Conservation (phyloP, 2,113 vertebrate genomes). For the Pachycephala philippinensis region DNA sequence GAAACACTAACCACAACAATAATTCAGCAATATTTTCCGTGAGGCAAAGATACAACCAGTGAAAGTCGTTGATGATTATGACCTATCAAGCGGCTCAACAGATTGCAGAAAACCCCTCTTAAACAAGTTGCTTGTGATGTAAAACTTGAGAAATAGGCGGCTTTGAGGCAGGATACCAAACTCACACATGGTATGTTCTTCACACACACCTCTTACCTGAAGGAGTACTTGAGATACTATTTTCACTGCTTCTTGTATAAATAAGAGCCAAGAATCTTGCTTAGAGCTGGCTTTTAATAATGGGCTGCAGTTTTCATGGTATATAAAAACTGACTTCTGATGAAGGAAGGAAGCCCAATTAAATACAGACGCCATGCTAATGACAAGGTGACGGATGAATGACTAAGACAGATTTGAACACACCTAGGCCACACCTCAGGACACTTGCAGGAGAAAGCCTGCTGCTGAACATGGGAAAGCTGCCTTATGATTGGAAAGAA, state of each 20-base stretch:
- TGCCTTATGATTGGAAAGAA: not conserved
- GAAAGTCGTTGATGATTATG: not conserved
- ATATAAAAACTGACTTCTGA: constrained; percentile 49
- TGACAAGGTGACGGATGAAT: constrained; percentile 42
- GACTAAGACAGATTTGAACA: constrained; percentile 52
- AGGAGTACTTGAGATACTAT: not conserved
- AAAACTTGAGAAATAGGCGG: not conserved
- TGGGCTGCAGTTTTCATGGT: constrained; percentile 12
- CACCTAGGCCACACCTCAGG: constrained; percentile 52
- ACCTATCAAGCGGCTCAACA: not conserved
- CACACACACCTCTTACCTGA: not conserved
- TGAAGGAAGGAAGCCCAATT: constrained; percentile 60
- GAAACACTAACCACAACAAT: not conserved
- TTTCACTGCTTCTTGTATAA: constrained; percentile 27
- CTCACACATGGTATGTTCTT: not conserved
- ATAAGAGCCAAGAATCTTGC: not conserved
- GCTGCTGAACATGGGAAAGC: not conserved
- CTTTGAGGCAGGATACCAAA: not conserved
- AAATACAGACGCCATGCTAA: constrained; percentile 64
- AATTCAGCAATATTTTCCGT: not conserved
- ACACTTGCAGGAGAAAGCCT: constrained; percentile 18
- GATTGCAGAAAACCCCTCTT: not conserved
- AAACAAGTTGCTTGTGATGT: not conserved
- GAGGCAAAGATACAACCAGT: not conserved
- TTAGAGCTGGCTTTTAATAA: constrained; percentile 32